These are phyloP conservation scores for Epistrophe grossulariae DNA, from an alignment of 2,888 invertebrate genomes.

Conservation along the genomic window DNA sequence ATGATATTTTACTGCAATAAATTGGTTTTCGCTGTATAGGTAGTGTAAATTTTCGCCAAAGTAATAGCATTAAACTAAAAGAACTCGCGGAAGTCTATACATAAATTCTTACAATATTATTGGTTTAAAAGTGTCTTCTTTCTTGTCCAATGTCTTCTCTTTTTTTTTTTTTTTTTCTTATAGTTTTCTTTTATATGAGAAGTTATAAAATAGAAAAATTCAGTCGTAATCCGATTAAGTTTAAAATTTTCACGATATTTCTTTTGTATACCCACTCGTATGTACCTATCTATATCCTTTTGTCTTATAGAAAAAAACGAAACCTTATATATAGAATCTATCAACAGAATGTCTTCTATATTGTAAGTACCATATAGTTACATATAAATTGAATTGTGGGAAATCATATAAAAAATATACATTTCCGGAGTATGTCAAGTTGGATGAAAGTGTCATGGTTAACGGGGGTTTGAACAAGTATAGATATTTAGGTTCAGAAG, in stretches of 20 bases:
- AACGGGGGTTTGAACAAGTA: too few relatives aligned
- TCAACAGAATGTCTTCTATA: neutral
- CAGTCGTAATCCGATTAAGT: neutral
- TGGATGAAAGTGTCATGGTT: too few relatives aligned
- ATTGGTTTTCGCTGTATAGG: neutral
- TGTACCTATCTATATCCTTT: too few relatives aligned
- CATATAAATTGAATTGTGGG: too few relatives aligned
- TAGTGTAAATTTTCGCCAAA: neutral
- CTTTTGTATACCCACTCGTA: neutral
- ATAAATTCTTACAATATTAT: neutral
- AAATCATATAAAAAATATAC: too few relatives aligned
- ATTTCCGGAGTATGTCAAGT: too few relatives aligned
- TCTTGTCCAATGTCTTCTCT: neutral
- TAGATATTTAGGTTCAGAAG: too few relatives aligned
- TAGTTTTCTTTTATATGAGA: neutral
- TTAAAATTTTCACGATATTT: neutral
- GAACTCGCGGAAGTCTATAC: neutral
- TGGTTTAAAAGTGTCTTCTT: neutral
- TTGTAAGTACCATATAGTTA: too few relatives aligned
- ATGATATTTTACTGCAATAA: neutral
- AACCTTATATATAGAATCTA: neutral
- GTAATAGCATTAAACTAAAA: constrained; percentile 4
- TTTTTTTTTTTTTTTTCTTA: neutral
- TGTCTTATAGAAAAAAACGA: neutral
- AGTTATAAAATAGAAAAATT: constrained; percentile 2